A percentile compares a stretch with the other conserved stretches of the same genome.
Conservation (phyloP, 2,797 vertebrate species). For the Muscicapa comitata region DNA sequence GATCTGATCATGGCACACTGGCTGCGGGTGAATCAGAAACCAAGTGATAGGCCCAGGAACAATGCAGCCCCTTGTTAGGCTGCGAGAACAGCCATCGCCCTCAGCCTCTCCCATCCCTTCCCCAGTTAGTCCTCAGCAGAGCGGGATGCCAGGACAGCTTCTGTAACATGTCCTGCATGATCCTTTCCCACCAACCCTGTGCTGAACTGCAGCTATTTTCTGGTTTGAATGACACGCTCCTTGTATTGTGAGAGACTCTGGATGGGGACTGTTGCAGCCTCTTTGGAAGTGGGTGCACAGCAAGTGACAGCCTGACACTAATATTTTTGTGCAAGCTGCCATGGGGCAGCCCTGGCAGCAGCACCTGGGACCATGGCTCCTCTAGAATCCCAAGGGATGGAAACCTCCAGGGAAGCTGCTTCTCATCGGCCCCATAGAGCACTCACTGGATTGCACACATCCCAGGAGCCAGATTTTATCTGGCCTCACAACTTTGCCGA, state of each 20-base stretch:
- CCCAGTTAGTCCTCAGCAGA: not conserved
- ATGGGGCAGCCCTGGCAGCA: not conserved
- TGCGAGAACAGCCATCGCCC: not conserved
- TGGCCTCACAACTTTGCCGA: not conserved
- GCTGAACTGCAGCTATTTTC: not conserved
- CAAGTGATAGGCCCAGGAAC: constrained; percentile 62
- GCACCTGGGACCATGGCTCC: not conserved
- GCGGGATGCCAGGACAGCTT: not conserved
- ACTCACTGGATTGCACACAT: not conserved
- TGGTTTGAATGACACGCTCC: not conserved
- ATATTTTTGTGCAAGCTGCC: not conserved
- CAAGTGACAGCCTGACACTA: not conserved
- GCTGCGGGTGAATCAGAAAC: constrained; percentile 70
- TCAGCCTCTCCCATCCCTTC: not conserved
- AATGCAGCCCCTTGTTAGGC: constrained; percentile 70
- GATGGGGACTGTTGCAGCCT: not conserved
- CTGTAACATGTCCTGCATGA: not conserved
- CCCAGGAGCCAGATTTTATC: constrained; percentile 30
- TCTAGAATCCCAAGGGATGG: not conserved
- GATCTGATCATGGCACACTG: constrained; percentile 67
- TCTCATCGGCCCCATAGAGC: not conserved
- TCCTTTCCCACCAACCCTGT: not conserved
- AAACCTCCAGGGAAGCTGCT: constrained; percentile 27
- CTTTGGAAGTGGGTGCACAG: not conserved
- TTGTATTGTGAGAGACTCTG: not conserved